Evolutionary conservation across 2,797 vertebrate genomes (phyloP), one percentile per base, ranked within the genome.

Genomic region (Clamator glandarius): DNA sequence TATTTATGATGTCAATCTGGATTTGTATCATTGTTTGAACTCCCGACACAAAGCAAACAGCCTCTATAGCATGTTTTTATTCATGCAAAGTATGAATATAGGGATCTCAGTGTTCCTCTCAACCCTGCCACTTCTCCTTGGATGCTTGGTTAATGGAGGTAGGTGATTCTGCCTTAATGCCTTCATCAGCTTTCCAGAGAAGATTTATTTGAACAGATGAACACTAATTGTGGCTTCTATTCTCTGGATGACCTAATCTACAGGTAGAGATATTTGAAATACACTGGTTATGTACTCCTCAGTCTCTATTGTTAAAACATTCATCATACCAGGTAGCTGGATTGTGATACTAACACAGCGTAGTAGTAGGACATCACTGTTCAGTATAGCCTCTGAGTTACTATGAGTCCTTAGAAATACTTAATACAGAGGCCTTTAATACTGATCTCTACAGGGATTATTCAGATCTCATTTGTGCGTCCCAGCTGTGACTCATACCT

Each of bases 21-120:
- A 95, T 97, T 97, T 95, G 96, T 97, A 96, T 97, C 93, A 89
- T 64, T 96, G 87, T 97, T 95, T 95, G 96, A 97, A 92, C 87
- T 96, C 84, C 83, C 91, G 92, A 96, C 77, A 96, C 75, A 95
- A 96, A 96, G 89, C 93, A 97, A 98, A 96, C 70, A 97, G 88
- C 89, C 93, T 96, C 93, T 67, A 67, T 63, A 82, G 29, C 68
- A 54, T 81, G 87, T 86, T 72, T 85, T 92, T 87, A 92, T 93
- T 91, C 81, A 96, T 44, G 85, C 46, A 72, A 97, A 85, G 59
- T 52, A 76, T n/a, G n/a, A n/a, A n/a, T 35, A 83, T 33, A 64
- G 87, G 82, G 85, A 96, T 86, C 87, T 93, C 69, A 84, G 84
- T 66, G 75, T 64, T 55, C 59, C 89, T 78, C 63, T 86, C 81